Evolutionary conservation across 2,888 invertebrate species (phyloP).

Genomic region (Melanotus villosus): DNA sequence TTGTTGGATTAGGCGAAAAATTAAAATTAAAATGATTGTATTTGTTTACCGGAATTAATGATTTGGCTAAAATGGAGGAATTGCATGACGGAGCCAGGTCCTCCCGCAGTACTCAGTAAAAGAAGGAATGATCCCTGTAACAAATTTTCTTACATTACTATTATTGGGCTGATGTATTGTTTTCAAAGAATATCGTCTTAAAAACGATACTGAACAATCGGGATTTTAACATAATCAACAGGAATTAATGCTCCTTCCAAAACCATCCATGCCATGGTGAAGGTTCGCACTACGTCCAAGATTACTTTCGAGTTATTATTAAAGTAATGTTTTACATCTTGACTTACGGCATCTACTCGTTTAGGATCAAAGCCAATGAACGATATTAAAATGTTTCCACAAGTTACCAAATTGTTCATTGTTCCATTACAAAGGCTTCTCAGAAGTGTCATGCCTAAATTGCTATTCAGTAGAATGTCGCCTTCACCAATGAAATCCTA

Average conservation of each 20-base stretch:
- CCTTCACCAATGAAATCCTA: conserved; percentile 67
- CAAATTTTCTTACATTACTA: background rate
- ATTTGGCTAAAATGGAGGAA: conserved; percentile 82
- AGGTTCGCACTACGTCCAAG: no score
- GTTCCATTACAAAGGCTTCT: conserved; percentile 69
- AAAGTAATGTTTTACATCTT: no score
- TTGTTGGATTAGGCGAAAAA: no score
- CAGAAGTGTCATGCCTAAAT: conserved; percentile 68
- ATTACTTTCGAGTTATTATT: no score
- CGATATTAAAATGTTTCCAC: conserved; percentile 73
- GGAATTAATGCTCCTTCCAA: no score
- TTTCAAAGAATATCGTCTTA: no score
- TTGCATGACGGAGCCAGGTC: conserved; percentile 73
- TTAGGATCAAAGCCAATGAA: conserved; percentile 70
- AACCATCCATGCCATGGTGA: no score
- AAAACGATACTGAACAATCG: no score
- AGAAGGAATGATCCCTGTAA: conserved; percentile 63
- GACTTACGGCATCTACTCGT: conserved; percentile 59
- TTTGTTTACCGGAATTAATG: conserved; percentile 67
- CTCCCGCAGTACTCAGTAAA: conserved; percentile 59
- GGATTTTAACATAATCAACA: no score
- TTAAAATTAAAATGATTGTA: no score
- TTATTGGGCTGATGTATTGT: no score
- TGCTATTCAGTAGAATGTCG: conserved; percentile 75
- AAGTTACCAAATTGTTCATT: conserved; percentile 67